Base-by-base conservation (phyloP, 2,888 invertebrate species). In the Lycia hirtaria region DNA sequence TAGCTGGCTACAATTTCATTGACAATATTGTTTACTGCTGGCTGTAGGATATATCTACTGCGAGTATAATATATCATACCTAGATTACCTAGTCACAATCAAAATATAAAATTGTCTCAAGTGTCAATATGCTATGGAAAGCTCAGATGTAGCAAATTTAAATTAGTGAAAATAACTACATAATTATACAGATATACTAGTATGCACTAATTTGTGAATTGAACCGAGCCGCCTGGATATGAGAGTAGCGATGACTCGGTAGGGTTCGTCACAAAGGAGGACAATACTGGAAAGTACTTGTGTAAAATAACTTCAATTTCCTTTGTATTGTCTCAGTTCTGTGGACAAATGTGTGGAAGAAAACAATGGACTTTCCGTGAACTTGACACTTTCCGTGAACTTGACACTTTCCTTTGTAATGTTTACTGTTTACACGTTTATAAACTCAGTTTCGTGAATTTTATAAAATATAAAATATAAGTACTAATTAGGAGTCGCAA, bases 201-300 rank as follows among this genome's bases (percentile, higher is more conserved):
- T n/a, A n/a, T n/a, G n/a, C n/a, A n/a, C n/a, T n/a, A n/a, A n/a
- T n/a, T n/a, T n/a, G n/a, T n/a, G n/a, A n/a, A n/a, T n/a, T n/a
- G n/a, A n/a, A n/a, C n/a, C n/a, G n/a, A n/a, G n/a, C 30, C n/a
- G 30, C 38, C 15, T 26, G 35, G 7, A 12, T 28, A 38, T 15
- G 28, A 40, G 40, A 30, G 22, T 40, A 32, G 15, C 15, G 24
- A 38, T 38, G 37, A 49, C 12, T 20, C 9, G 22, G 38, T 51
- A 50, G n/a, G n/a, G n/a, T 26, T 20, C 30, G 17, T 37, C 12
- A 22, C 28, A n/a, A 37, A 37, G 17, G 9, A 38, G 10, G 9
- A 20, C 33, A 47, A 33, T 9, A 22, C 32, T 12, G 38, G 4
- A 22, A 38, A 49, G 22, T 19, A 19, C 19, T n/a, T 38, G 38